phyloP scores from a whole-genome alignment of 2,888 invertebrate genomes.

The Agrotis segetum region DNA sequence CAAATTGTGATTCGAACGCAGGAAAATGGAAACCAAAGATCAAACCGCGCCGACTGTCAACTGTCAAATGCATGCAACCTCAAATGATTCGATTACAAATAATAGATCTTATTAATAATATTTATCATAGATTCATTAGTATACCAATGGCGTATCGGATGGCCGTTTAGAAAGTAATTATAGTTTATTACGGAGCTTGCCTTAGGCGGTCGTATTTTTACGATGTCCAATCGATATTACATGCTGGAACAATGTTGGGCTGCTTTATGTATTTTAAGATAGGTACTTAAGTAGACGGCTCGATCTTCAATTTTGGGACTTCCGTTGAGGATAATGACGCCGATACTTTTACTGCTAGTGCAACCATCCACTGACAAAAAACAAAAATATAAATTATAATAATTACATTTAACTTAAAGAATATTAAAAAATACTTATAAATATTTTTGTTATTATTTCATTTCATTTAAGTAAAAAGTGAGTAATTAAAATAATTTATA shows the following conservation, averaged over 20 bases:
- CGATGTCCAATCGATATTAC: constrained; percentile 35
- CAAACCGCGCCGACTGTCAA: constrained; percentile 13
- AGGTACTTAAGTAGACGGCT: not conserved
- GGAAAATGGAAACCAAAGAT: constrained; percentile 7
- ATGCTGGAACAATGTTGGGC: constrained; percentile 15
- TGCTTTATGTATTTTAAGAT: not conserved
- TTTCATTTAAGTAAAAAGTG: too few relatives aligned
- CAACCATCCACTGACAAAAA: too few relatives aligned
- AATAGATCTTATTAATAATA: constrained; percentile 27
- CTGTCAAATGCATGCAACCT: constrained; percentile 13
- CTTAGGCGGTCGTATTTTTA: constrained; percentile 42
- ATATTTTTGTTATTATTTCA: too few relatives aligned
- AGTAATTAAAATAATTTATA: too few relatives aligned
- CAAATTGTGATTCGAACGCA: not conserved
- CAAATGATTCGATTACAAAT: constrained; percentile 19
- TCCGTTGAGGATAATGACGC: too few relatives aligned
- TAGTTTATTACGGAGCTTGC: constrained; percentile 25
- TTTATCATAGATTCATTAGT: constrained; percentile 38
- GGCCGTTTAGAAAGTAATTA: constrained; percentile 49
- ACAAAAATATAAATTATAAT: too few relatives aligned
- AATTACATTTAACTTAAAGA: too few relatives aligned
- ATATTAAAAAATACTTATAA: too few relatives aligned
- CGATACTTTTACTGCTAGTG: too few relatives aligned
- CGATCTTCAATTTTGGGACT: not conserved
- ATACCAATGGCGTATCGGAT: constrained; percentile 27